These are phyloP conservation scores for Sinosuthora webbiana DNA, from an alignment of 2,113 vertebrate genomes.

Conservation along the genomic window DNA sequence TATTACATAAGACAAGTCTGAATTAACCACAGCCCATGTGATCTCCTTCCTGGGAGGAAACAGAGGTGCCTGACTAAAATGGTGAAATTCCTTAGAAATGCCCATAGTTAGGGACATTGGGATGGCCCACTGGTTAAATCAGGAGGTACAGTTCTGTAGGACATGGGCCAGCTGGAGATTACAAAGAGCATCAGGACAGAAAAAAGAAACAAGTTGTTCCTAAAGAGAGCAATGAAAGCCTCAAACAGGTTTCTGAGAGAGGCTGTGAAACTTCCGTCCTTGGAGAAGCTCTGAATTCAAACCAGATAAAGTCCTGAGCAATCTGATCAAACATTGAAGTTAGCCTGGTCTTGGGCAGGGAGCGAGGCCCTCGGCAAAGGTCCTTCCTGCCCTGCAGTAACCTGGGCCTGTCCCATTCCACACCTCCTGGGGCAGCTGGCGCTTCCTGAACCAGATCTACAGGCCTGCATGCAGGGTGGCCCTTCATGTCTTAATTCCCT, in stretches of 20 bases:
- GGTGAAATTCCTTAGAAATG: background rate
- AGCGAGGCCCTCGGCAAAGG: background rate
- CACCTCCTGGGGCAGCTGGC: background rate
- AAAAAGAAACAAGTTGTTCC: background rate
- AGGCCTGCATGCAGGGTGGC: background rate
- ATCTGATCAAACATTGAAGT: background rate
- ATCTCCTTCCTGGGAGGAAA: background rate
- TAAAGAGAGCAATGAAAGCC: background rate
- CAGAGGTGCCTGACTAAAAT: background rate
- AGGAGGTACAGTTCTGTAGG: background rate
- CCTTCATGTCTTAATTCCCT: background rate
- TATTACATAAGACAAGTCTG: background rate
- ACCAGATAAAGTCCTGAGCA: background rate
- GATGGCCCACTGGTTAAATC: background rate
- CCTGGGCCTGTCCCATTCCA: background rate
- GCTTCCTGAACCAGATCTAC: background rate
- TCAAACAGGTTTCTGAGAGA: background rate
- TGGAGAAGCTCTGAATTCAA: background rate
- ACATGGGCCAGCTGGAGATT: background rate
- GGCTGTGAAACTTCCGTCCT: background rate
- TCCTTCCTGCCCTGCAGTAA: background rate
- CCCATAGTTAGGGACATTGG: background rate
- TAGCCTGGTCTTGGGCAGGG: background rate
- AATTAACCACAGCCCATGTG: background rate
- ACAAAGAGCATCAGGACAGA: background rate